These are phyloP conservation scores for Ephialtes manifestator DNA, from an alignment of 2,888 invertebrate species.

Conservation along the genomic window DNA sequence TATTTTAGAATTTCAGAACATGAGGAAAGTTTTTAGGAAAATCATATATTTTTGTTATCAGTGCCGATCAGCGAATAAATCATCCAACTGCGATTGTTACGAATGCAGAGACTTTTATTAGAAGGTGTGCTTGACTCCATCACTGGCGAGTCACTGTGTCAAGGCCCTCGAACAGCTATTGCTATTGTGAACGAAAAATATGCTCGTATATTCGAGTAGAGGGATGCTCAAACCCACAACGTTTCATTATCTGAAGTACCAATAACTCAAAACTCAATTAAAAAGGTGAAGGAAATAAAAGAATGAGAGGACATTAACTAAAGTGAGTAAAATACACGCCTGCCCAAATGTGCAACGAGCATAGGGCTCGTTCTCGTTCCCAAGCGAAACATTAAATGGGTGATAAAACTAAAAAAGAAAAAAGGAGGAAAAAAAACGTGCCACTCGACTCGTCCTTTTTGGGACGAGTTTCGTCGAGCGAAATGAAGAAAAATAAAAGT, in stretches of 20 bases:
- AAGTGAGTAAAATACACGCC: constrained; percentile 53
- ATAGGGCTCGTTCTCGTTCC: constrained; percentile 57
- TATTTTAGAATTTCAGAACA: not conserved
- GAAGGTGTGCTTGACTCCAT: constrained; percentile 21
- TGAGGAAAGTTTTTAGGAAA: not conserved
- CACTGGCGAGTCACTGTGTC: constrained; percentile 29
- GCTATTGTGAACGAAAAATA: constrained; percentile 20
- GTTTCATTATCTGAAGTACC: constrained; percentile 29
- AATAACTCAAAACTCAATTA: constrained; percentile 28
- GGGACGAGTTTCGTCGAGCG: constrained; percentile 49
- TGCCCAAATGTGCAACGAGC: constrained; percentile 67
- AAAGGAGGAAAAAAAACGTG: constrained; percentile 35
- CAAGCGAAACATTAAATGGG: constrained; percentile 58
- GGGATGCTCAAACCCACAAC: constrained; percentile 42
- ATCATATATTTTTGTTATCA: not conserved
- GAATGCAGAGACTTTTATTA: constrained; percentile 30
- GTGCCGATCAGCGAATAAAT: constrained; percentile 6
- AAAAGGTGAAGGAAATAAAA: not conserved
- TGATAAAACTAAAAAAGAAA: constrained; percentile 22
- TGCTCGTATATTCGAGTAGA: constrained; percentile 7
- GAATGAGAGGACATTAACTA: constrained; percentile 13
- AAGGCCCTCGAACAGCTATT: constrained; percentile 44
- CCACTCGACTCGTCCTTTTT: constrained; percentile 48
- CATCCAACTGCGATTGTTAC: constrained; percentile 27
- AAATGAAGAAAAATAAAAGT: constrained; percentile 43